Evolutionary conservation across 2,888 invertebrate species (phyloP).

Genomic region (Dryococelus australis): DNA sequence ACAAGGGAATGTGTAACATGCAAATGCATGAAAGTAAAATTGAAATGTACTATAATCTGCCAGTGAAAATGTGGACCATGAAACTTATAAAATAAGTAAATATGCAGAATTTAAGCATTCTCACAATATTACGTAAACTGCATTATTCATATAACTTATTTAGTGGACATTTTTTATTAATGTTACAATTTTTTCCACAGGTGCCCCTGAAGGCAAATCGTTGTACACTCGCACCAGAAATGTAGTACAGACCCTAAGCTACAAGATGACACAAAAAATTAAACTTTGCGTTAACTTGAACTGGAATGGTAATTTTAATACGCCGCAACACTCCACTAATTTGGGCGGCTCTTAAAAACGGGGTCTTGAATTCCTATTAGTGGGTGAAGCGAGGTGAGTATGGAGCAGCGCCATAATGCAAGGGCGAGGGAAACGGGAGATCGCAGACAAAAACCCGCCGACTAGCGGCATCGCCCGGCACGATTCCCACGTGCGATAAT

Average conservation of each 20-base stretch:
- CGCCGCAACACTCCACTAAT: neutral
- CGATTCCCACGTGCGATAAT: too few species aligned
- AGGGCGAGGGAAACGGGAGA: too few species aligned
- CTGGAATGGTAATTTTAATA: neutral
- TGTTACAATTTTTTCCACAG: neutral
- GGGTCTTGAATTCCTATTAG: too few species aligned
- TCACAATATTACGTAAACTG: neutral
- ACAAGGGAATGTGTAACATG: neutral
- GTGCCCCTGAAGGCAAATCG: neutral
- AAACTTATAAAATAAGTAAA: neutral
- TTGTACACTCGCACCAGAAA: neutral
- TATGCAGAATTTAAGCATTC: neutral
- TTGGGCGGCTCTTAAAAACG: too few species aligned
- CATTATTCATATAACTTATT: neutral
- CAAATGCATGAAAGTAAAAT: neutral
- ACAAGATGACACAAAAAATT: neutral
- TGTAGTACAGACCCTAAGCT: constrained; percentile 13
- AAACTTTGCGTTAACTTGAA: neutral
- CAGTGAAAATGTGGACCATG: neutral
- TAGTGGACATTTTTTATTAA: too few species aligned
- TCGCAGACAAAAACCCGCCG: too few species aligned
- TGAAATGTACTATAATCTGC: neutral
- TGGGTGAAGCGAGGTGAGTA: too few species aligned
- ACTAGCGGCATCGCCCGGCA: too few species aligned
- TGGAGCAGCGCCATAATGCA: too few species aligned